A percentile compares a stretch with the other conserved stretches of the same genome.
These are phyloP conservation scores for Ennomos erosarius DNA, from an alignment of 2,888 invertebrate genomes.

Conservation along the genomic window DNA sequence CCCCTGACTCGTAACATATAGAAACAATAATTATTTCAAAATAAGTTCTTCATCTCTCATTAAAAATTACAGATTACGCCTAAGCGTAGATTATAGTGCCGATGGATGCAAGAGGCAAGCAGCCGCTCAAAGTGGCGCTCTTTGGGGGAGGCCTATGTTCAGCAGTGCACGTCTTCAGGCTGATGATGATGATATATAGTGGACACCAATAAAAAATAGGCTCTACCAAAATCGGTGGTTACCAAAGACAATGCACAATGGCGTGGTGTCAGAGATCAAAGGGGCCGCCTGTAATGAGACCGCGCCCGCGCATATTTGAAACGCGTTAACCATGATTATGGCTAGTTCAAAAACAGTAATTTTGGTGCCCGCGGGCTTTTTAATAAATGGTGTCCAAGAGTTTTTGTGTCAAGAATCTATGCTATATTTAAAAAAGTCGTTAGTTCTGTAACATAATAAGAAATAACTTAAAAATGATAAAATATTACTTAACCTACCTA, in stretches of 20 bases:
- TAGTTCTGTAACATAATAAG: not conserved
- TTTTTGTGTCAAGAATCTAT: not conserved
- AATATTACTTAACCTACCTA: too few species aligned
- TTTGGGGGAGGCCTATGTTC: too few species aligned
- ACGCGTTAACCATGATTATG: slow-evolving; percentile 63
- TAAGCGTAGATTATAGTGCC: too few species aligned
- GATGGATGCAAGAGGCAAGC: too few species aligned
- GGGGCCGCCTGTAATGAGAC: slow-evolving; percentile 52
- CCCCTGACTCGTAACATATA: too few species aligned
- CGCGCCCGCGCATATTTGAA: slow-evolving; percentile 61
- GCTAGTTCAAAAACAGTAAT: slow-evolving; percentile 70
- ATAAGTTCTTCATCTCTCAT: too few species aligned
- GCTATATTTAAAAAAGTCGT: not conserved
- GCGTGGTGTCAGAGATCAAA: slow-evolving; percentile 50
- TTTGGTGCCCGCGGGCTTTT: slow-evolving; percentile 49
- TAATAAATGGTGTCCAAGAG: slow-evolving; percentile 16
- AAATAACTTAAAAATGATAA: too few species aligned
- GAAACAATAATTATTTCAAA: too few species aligned
- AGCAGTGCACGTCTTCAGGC: too few species aligned
- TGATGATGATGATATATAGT: too few species aligned
- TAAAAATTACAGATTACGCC: too few species aligned
- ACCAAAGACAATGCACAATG: slow-evolving; percentile 39
- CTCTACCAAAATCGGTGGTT: slow-evolving; percentile 15
- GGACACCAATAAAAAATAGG: not conserved
- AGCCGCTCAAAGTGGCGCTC: too few species aligned